Evolutionary conservation across 2,113 vertebrate genomes (phyloP).

Genomic region (Sprattus sprattus): DNA sequence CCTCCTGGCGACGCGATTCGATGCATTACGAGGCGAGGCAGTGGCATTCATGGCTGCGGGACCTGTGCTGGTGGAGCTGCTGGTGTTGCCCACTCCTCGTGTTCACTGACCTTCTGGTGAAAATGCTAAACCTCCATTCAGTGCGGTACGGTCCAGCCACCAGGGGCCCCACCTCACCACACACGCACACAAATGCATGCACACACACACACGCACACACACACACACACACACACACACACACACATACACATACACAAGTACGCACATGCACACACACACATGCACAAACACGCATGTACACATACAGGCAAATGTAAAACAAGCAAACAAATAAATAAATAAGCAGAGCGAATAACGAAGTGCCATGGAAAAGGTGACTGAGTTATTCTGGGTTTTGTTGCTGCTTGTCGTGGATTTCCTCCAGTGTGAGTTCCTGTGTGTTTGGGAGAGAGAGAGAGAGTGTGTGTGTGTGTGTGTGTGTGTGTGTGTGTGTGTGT

Average conservation of each 20-base stretch:
- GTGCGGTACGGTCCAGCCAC: background rate
- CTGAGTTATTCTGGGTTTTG: background rate
- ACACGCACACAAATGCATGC: background rate
- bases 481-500: background rate
- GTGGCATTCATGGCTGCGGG: conserved; percentile 41
- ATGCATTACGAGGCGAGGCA: background rate
- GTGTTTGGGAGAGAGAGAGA: background rate
- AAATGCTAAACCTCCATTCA: conserved; percentile 46
- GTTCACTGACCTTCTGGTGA: conserved; percentile 52
- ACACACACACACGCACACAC: background rate
- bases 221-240: background rate
- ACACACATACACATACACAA: background rate
- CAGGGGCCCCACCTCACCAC: background rate
- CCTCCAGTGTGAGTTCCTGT: background rate
- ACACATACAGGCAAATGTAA: background rate
- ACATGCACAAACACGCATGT: background rate
- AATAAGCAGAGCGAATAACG: background rate
- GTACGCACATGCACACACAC: background rate
- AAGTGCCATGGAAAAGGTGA: background rate
- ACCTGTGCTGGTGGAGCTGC: conserved; percentile 41
- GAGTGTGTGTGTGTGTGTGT: background rate
- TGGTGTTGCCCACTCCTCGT: conserved; percentile 31
- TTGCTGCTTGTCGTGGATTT: background rate
- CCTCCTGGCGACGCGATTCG: conserved; percentile 23
- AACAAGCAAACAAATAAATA: background rate